Evolutionary conservation across 2,113 vertebrate species (phyloP), one percentile per base, ranked within the genome.

Genomic region (Muntiacus reevesi): DNA sequence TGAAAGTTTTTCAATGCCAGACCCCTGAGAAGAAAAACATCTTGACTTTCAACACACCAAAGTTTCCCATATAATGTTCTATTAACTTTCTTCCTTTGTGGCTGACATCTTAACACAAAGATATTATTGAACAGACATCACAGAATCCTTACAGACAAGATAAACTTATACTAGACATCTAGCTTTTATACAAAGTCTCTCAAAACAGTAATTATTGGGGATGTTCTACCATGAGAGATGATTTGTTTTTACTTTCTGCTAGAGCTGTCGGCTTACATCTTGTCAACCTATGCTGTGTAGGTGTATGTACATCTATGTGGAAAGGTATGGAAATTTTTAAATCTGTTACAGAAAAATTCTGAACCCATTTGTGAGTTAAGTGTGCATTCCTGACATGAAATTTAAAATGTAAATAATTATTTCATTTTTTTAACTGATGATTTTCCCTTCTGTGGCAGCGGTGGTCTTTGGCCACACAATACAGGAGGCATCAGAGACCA

Each of bases 351-450:
- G 36, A 90, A 52, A 67, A 84, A 81, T 85, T 59, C 7, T 82
- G 74, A 97, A 76, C 88, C 54, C 40, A 86, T 50, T 92, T 98
- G 45, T 82, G 43, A 78, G 74, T 84, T 83, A 30, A 27, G 47
- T 85, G 21, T 40, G 4, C 21, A 10, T 97, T 94, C 21, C 81
- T 43, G 54, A 12, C 27, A 36, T 43, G 62, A 62, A 59, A 95
- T 91, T 83, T 88, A n/a, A 89, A 90, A 84, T 91, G 5, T 59
- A 96, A 94, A 45, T n/a, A 79, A 59, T 81, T 16, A 12, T 74
- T 93, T 47, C 15, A 28, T 50, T 95, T 96, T 74, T 76, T 89
- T 23, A 81, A 40, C 23, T 28, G 15, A 30, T 28, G 23, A 7
- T 79, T 79, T 59, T 17, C 0, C 1, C 2, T 3, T 11, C 13